These are phyloP conservation scores for Gorsachius goisagi DNA, from an alignment of 2,113 vertebrate species.

Conservation along the genomic window DNA sequence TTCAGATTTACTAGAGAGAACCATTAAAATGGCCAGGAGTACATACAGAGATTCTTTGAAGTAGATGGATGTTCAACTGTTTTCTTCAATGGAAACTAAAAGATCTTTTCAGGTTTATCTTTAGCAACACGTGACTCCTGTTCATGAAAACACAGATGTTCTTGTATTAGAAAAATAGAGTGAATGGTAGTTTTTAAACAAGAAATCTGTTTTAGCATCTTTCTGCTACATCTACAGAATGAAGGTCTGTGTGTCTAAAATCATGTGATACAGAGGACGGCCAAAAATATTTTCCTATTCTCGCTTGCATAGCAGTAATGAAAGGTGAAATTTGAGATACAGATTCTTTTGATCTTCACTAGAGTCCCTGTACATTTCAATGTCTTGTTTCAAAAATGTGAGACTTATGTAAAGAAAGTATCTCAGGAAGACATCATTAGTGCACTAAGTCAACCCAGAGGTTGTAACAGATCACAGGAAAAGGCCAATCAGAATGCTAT, in stretches of 20 bases:
- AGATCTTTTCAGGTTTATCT: not conserved
- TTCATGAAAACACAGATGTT: not conserved
- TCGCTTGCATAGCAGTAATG: not conserved
- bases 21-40: slow-evolving; percentile 38
- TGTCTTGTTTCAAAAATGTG: not conserved
- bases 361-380: not conserved
- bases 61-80: slow-evolving; percentile 29
- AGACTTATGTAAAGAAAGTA: not conserved
- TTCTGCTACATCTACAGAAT: not conserved
- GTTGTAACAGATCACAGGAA: not conserved
- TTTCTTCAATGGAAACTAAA: slow-evolving; percentile 39
- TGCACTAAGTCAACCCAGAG: not conserved
- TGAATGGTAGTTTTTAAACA: not conserved
- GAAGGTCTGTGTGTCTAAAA: not conserved
- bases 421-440: not conserved
- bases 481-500: not conserved
- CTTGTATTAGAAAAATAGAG: not conserved
- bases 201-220: not conserved
- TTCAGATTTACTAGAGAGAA: slow-evolving; percentile 51
- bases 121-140: not conserved
- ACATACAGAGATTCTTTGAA: slow-evolving; percentile 11
- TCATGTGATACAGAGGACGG: not conserved
- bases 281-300: not conserved
- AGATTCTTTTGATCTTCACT: not conserved
- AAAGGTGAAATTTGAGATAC: not conserved